Conservation (phyloP, 1,140 invertebrate species). For the Bradysia coprophila region DNA sequence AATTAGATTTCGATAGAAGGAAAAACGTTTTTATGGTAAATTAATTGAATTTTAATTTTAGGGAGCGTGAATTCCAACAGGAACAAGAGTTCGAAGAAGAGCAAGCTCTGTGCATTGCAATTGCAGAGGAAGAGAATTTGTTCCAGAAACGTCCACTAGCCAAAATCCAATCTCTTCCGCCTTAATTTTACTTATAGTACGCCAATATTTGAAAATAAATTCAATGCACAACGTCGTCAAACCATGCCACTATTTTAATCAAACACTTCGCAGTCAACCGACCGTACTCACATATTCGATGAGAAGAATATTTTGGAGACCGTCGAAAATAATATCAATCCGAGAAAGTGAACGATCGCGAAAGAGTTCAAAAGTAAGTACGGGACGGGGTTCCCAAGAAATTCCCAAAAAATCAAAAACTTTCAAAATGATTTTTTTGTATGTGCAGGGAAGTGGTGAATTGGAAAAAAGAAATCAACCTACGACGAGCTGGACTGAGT, state of each 20-base stretch:
- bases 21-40: too few relatives aligned
- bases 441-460: background rate
- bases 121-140: slow-evolving; percentile 19
- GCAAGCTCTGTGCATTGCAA: slow-evolving; percentile 37
- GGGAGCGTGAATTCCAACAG: slow-evolving; percentile 61
- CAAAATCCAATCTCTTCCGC: slow-evolving; percentile 37
- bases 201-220: slow-evolving; percentile 19
- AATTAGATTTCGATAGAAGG: too few relatives aligned
- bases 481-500: background rate
- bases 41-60: too few relatives aligned
- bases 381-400: background rate
- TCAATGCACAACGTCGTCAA: slow-evolving; percentile 14
- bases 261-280: background rate
- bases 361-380: too few relatives aligned
- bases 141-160: slow-evolving; percentile 25
- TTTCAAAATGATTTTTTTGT: background rate
- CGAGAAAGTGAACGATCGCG: background rate
- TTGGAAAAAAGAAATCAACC: background rate
- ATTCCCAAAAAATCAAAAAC: background rate
- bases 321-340: background rate
- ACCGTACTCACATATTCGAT: background rate
- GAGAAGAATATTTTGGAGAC: background rate
- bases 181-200: slow-evolving; percentile 34
- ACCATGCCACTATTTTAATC: slow-evolving; percentile 13
- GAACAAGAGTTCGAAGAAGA: slow-evolving; percentile 56